Percentiles rank a stretch among this genome's conserved stretches.
phyloP scores from a whole-genome alignment of 2,113 vertebrate genomes.

The Microcebus tavaratra region DNA sequence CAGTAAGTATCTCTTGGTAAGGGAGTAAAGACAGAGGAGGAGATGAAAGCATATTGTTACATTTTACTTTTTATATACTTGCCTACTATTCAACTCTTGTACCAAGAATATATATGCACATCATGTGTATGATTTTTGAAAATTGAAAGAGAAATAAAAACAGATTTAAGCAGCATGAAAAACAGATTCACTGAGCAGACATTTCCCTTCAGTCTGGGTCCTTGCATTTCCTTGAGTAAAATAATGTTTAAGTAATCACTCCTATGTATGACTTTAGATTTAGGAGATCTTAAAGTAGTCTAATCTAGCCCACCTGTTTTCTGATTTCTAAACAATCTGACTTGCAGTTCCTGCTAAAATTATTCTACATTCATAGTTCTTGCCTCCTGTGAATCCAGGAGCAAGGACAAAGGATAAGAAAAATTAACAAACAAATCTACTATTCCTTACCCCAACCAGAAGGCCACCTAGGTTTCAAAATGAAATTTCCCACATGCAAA shows the following conservation, averaged over 20 bases:
- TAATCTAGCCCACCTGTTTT: background rate
- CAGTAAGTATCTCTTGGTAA: background rate
- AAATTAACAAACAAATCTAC: background rate
- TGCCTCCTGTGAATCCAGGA: conserved; percentile 26
- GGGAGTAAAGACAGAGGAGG: background rate
- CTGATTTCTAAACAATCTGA: background rate
- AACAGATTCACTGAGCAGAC: background rate
- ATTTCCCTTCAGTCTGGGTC: background rate
- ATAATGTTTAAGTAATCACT: background rate
- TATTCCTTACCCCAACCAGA: background rate
- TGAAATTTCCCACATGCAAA: background rate
- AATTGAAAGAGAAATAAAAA: background rate
- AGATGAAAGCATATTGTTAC: background rate
- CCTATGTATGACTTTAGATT: background rate
- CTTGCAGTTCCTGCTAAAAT: background rate
- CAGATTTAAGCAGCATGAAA: background rate
- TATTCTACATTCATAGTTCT: background rate
- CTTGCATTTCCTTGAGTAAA: background rate
- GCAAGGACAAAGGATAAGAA: conserved; percentile 2
- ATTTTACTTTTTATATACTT: background rate
- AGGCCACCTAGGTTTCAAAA: background rate
- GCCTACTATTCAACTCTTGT: background rate
- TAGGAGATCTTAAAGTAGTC: background rate
- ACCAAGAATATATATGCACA: background rate
- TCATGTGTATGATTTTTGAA: background rate